Evolutionary conservation across 2,888 invertebrate genomes (phyloP), one percentile per base, ranked within the genome.

Genomic region (Polylopha cassiicola): DNA sequence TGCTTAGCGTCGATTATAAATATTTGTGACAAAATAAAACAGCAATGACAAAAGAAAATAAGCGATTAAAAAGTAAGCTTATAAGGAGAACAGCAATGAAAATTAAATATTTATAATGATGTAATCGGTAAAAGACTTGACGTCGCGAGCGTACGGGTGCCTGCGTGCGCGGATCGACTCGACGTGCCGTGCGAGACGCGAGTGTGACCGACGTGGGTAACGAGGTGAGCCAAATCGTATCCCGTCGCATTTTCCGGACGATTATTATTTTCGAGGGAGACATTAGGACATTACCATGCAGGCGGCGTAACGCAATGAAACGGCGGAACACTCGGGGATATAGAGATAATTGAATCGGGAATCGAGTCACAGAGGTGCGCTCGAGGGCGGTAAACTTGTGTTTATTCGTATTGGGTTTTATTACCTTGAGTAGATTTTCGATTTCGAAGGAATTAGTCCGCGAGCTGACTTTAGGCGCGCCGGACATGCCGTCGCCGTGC

Each of bases 391-490:
- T 47, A 56, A 61, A 54, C 41, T 57, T 50, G 47, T 56, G 50
- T 53, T 47, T 55, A 48, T 51, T 37, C n/a, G n/a, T n/a, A n/a
- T n/a, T n/a, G n/a, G n/a, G 16, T 37, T 39, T 31, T 37, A 20
- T 32, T 65, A 89, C 89, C 91, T 97, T 97, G 52, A 98, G 89
- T 62, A 97, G 89, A 82, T 95, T 96, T 86, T 97, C 97, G 63
- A 97, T 97, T 87, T 97, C 97, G 75, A 96, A 95, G 41, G 96
- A 95, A 81, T 95, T 96, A 46, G 95, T 93, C 56, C 95, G 89
- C 34, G 93, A 93, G 55, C 91, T 90, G 61, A 90, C 91, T 79
- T 92, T 92, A 4, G 84, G 84, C 7, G 82, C 78, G 27, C 85
- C 85, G 11, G 65, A 61, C 42, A 54, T 57, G 32, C 74, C 66